Evolutionary conservation across 2,888 invertebrate species (phyloP), one percentile per base, ranked within the genome.

Genomic region (Andrena flavipes): DNA sequence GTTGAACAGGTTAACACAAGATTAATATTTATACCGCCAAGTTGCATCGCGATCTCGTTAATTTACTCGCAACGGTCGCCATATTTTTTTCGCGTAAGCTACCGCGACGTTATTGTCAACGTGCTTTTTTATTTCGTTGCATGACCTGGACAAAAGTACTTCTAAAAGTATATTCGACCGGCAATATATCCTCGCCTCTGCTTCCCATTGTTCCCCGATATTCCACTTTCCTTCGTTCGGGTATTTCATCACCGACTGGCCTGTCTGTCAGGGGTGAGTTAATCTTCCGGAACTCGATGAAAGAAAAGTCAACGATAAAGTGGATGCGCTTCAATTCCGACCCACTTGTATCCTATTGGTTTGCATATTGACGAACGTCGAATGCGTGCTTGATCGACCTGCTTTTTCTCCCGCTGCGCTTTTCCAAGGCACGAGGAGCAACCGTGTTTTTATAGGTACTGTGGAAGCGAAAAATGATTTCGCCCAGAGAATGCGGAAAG

Each of bases 251-350:
- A 16, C 42, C 60, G 76, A 1, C 2, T 2, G 48, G 29, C 26
- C 13, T 30, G 56, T 74, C n/a, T 23, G 60, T 49, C 56, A 23
- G 48, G 60, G 48, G 33, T 59, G 30, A 68, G 60, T 67, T 76
- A 67, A 78, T 78, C 77, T 76, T 76, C 30, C 42, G 51, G 76
- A 78, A 78, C 76, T 68, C 30, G 67, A 62, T 35, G 51, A 33
- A 54, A 62, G 30, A 29, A 51, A 42, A 51, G 59, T 62, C 63
- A 54, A 75, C 64, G 74, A 75, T 60, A 68, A 33, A 68, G 49
- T 62, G 60, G 35, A 76, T 63, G 69, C 70, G 30, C 60, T 60
- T 60, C 65, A 1, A 60, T 67, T 68, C 68, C 26, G 68, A 54
- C 51, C 67, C 16, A 65, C 49, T 65, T 75, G 76, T 48, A 20